phyloP scores from a whole-genome alignment of 2,888 invertebrate species.

The Drosophila kambysellisi region DNA sequence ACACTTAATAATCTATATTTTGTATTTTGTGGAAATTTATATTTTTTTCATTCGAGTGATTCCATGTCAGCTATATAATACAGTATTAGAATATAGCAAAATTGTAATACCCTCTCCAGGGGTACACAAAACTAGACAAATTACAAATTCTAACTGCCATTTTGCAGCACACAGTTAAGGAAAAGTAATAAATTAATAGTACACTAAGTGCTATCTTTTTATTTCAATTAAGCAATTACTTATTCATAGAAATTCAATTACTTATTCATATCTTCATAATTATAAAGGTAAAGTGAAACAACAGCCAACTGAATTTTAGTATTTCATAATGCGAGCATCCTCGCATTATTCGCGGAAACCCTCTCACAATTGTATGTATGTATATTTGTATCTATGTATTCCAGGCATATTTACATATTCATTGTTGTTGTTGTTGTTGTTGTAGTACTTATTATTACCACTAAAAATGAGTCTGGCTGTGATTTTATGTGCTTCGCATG shows the following conservation, averaged over 20 bases:
- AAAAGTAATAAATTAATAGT: not conserved
- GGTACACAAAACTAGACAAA: too few species aligned
- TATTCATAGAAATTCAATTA: not conserved
- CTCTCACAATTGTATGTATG: not conserved
- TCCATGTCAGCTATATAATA: not conserved
- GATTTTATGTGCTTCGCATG: slow-evolving; percentile 52
- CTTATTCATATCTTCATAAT: not conserved
- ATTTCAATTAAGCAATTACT: not conserved
- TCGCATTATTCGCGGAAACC: slow-evolving; percentile 28
- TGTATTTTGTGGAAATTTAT: too few species aligned
- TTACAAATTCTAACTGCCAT: not conserved
- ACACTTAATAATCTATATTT: not conserved
- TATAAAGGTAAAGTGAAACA: not conserved
- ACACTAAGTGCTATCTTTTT: not conserved
- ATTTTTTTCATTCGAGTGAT: not conserved
- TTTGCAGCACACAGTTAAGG: not conserved
- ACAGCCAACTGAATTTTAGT: not conserved
- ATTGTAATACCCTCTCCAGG: too few species aligned
- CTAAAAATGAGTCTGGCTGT: slow-evolving; percentile 31
- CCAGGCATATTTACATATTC: slow-evolving; percentile 11
- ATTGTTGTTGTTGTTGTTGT: not conserved
- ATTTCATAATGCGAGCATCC: slow-evolving; percentile 33
- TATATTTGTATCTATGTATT: not conserved
- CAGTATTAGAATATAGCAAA: not conserved
- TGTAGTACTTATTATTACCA: slow-evolving; percentile 3